These are phyloP conservation scores for Seladonia tumulorum DNA, from an alignment of 2,888 invertebrate genomes.

Conservation along the genomic window DNA sequence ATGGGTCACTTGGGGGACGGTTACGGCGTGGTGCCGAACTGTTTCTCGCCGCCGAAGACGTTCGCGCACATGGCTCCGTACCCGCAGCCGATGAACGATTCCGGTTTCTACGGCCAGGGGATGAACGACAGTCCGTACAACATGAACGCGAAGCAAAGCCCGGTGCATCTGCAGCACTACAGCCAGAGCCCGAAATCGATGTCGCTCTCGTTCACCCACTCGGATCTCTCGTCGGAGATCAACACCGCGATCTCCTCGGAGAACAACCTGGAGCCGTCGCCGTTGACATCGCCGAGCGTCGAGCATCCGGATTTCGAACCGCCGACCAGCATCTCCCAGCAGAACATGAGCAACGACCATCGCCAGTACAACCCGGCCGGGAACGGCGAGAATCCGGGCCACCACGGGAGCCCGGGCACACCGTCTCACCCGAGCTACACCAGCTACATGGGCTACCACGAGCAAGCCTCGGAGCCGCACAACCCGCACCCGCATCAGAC, in stretches of 20 bases:
- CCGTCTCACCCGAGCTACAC: conserved; percentile 80
- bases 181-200: conserved; percentile 84
- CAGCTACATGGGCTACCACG: conserved; percentile 81
- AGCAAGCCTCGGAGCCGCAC: conserved; percentile 77
- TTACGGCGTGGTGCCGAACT: conserved; percentile 78
- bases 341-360: conserved; percentile 84
- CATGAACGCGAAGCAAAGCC: conserved; percentile 83
- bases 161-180: conserved; percentile 83
- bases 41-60: conserved; percentile 82
- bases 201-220: conserved; percentile 87
- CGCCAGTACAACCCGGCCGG: conserved; percentile 85
- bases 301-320: conserved; percentile 91
- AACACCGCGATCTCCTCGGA: conserved; percentile 91
- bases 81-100: conserved; percentile 79
- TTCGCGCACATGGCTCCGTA: conserved; percentile 83
- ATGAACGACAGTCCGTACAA: conserved; percentile 81
- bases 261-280: conserved; percentile 88
- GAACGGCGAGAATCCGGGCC: conserved; percentile 72
- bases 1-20: conserved; percentile 79
- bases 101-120: conserved; percentile 78
- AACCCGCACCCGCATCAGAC: conserved; percentile 80
- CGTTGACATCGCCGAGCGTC: conserved; percentile 88
- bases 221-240: conserved; percentile 91
- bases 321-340: conserved; percentile 86
- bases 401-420: conserved; percentile 80